Evolutionary conservation across 2,888 invertebrate species (phyloP).

Genomic region (Bellardia bayeri): DNA sequence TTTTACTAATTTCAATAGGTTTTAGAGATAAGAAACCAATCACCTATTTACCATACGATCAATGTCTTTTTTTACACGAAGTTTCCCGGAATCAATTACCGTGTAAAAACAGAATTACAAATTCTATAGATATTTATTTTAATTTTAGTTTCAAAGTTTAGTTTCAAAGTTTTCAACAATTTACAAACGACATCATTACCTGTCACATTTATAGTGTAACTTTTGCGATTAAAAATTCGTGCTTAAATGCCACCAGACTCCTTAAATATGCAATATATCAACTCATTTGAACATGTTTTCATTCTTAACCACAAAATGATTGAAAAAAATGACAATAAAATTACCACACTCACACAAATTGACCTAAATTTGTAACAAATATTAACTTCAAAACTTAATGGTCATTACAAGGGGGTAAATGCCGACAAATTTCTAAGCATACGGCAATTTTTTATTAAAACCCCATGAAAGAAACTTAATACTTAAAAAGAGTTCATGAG

Average conservation of each 20-base stretch:
- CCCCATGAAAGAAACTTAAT: conserved; percentile 12
- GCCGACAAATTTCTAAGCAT: conserved; percentile 20
- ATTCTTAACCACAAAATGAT: conserved; percentile 21
- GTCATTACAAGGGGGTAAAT: conserved; percentile 37
- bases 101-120: no score
- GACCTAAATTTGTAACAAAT: conserved; percentile 55
- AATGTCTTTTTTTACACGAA: no score
- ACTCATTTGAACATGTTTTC: conserved; percentile 10
- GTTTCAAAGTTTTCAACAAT: no score
- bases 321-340: conserved; percentile 46
- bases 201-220: no score
- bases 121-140: no score
- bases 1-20: no score
- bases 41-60: no score
- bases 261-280: conserved; percentile 4
- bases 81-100: no score
- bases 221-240: background rate
- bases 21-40: no score
- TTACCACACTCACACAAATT: conserved; percentile 26
- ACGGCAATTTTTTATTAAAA: conserved; percentile 29
- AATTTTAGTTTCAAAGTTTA: no score
- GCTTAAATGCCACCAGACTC: background rate
- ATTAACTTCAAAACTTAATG: conserved; percentile 53
- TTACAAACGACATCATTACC: no score
- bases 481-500: conserved; percentile 3